These are phyloP conservation scores for Trachelus troglodyta DNA, from an alignment of 2,888 invertebrate genomes.

Conservation along the genomic window DNA sequence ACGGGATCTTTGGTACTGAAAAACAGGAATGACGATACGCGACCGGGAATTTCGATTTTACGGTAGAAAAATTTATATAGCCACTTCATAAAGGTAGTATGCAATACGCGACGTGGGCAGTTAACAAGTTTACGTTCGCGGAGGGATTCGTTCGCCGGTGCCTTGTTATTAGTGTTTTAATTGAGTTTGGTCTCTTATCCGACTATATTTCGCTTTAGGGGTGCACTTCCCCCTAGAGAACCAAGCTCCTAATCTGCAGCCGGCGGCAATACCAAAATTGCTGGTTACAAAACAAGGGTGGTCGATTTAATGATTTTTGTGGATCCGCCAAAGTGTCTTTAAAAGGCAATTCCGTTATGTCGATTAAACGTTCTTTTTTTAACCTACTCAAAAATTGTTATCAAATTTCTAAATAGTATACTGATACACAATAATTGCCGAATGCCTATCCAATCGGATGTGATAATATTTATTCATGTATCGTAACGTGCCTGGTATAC, in stretches of 20 bases:
- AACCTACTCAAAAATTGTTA: not conserved
- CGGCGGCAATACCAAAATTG: slow-evolving; percentile 59
- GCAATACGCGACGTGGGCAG: not conserved
- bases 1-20: not conserved
- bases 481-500: not conserved
- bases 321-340: not conserved
- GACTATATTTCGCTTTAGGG: slow-evolving; percentile 54
- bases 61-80: not conserved
- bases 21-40: not conserved
- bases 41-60: not conserved
- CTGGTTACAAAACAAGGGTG: slow-evolving; percentile 42
- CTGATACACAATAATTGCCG: not conserved
- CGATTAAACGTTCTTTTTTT: not conserved
- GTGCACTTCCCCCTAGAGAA: slow-evolving; percentile 47
- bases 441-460: not conserved
- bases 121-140: slow-evolving; percentile 6
- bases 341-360: not conserved
- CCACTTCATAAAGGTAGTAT: not conserved
- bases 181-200: slow-evolving; percentile 63
- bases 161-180: slow-evolving; percentile 63
- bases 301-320: slow-evolving; percentile 25
- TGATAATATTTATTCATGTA: not conserved
- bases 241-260: slow-evolving; percentile 58
- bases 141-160: slow-evolving; percentile 31
- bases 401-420: not conserved